phyloP scores from a whole-genome alignment of 2,888 invertebrate genomes.

The Flexamia atlantica region DNA sequence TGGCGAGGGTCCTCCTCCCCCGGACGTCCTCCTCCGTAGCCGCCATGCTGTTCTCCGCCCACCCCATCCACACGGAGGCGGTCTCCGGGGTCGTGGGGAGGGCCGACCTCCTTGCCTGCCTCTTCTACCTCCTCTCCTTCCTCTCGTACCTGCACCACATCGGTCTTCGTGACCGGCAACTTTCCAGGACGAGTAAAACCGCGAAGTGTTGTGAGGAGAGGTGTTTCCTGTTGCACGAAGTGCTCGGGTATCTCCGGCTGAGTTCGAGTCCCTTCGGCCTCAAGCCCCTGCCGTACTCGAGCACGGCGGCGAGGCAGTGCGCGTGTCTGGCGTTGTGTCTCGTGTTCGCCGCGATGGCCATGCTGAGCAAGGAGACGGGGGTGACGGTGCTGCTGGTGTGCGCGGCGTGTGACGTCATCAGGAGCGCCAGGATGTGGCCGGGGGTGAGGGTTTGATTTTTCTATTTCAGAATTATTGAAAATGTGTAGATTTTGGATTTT shows the following conservation, averaged over 20 bases:
- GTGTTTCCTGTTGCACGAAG: slow-evolving; percentile 16
- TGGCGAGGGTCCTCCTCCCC: slow-evolving; percentile 62
- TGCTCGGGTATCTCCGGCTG: slow-evolving; percentile 36
- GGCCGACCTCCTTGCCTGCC: slow-evolving; percentile 94
- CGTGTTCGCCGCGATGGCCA: slow-evolving; percentile 84
- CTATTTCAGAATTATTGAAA: too few species aligned
- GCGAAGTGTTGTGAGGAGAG: slow-evolving; percentile 36
- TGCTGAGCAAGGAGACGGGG: slow-evolving; percentile 97
- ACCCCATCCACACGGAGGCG: slow-evolving; percentile 98
- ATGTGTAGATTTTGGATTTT: too few species aligned
- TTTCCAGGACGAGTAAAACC: background rate
- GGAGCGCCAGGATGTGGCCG: slow-evolving; percentile 64
- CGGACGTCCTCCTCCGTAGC: slow-evolving; percentile 72
- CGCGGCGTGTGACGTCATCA: slow-evolving; percentile 89
- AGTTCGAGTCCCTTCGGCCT: slow-evolving; percentile 35
- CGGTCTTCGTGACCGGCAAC: slow-evolving; percentile 71
- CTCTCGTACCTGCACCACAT: slow-evolving; percentile 91
- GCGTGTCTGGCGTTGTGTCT: slow-evolving; percentile 67
- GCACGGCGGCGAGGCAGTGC: slow-evolving; percentile 63
- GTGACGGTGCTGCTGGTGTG: slow-evolving; percentile 95
- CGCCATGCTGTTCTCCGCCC: slow-evolving; percentile 90
- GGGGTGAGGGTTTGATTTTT: slow-evolving; percentile 52
- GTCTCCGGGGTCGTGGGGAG: slow-evolving; percentile 97
- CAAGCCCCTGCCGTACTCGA: slow-evolving; percentile 42
- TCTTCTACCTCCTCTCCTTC: slow-evolving; percentile 93